A percentile compares a stretch with the other conserved stretches of the same genome.
phyloP scores from a whole-genome alignment of 2,888 invertebrate genomes.

The Syrista parreyssii region DNA sequence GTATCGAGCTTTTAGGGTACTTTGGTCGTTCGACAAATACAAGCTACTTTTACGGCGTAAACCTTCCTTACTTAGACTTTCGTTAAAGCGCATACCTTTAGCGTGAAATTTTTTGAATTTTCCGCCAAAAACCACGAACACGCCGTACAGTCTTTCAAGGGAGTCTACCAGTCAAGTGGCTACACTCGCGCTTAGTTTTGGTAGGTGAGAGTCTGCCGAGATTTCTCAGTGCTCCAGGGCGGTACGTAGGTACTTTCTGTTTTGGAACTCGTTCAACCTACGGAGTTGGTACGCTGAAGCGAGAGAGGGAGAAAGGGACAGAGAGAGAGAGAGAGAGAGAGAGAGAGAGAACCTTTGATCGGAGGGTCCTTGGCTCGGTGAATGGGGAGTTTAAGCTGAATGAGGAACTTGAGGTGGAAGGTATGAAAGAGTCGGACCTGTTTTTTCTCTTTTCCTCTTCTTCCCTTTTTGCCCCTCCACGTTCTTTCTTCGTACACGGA shows the following conservation, averaged over 20 bases:
- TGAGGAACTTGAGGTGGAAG: slow-evolving; percentile 14
- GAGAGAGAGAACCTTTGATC: slow-evolving; percentile 35
- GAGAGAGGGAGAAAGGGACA: background rate
- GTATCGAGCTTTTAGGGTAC: background rate
- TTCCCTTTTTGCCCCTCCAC: background rate
- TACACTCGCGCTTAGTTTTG: background rate
- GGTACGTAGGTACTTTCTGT: background rate
- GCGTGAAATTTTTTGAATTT: background rate
- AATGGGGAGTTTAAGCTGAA: slow-evolving; percentile 44
- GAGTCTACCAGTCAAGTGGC: background rate
- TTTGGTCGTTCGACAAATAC: background rate
- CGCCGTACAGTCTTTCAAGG: background rate
- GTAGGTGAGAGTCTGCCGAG: background rate
- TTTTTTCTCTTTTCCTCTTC: background rate
- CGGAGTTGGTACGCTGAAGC: background rate
- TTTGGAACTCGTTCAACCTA: background rate
- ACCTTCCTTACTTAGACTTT: background rate
- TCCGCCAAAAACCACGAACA: background rate
- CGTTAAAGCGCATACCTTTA: background rate
- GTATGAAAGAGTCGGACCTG: slow-evolving; percentile 2
- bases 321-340: slow-evolving; percentile 20
- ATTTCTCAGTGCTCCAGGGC: background rate
- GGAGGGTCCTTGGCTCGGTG: slow-evolving; percentile 40
- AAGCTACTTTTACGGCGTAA: background rate
- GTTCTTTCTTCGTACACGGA: background rate